These are phyloP conservation scores for Crotalus helleri DNA, from an alignment of 2,113 vertebrate species.

Conservation along the genomic window DNA sequence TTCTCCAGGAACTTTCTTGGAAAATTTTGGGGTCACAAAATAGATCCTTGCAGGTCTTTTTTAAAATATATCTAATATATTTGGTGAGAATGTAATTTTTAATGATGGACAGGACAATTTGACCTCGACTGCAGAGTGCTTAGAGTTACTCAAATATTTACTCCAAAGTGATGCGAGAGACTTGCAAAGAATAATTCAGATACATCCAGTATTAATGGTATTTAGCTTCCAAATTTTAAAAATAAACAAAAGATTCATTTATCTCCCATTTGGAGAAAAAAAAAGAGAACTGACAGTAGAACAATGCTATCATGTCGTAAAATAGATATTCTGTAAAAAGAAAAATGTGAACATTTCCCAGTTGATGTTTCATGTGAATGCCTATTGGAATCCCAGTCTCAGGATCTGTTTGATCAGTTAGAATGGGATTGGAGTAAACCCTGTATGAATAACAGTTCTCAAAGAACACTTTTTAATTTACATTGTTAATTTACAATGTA, in stretches of 20 bases:
- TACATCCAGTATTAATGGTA: neutral
- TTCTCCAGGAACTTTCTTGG: no score
- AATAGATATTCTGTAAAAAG: neutral
- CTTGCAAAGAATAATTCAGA: neutral
- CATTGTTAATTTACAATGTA: no score
- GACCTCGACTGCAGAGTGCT: no score
- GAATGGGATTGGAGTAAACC: no score
- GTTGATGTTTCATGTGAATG: neutral
- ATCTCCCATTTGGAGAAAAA: neutral
- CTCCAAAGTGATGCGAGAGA: neutral
- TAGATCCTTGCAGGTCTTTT: no score
- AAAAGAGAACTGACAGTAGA: neutral
- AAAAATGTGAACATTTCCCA: neutral
- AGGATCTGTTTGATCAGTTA: neutral
- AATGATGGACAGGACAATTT: no score
- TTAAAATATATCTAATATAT: no score
- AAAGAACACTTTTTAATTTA: no score
- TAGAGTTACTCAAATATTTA: no score
- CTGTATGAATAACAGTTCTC: no score
- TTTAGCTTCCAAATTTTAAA: neutral
- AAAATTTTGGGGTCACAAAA: no score
- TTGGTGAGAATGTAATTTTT: no score
- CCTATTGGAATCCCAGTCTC: neutral
- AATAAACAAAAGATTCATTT: neutral
- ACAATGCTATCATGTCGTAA: neutral